Evolutionary conservation across 2,888 invertebrate species (phyloP), one percentile per base, ranked within the genome.

Genomic region (Teinopalpus imperialis): DNA sequence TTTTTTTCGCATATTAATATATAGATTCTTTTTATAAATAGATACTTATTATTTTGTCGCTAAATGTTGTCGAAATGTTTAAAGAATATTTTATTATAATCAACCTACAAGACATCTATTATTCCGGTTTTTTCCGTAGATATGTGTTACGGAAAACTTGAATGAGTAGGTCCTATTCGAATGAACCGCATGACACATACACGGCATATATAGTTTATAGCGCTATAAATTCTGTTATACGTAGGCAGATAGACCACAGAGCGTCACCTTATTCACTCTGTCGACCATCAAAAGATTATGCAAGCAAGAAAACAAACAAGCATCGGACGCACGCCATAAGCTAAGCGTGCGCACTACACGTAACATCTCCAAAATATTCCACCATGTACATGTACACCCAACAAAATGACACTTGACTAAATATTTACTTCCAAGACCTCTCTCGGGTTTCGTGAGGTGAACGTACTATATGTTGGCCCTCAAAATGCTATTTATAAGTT

Each of bases 261-360:
- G 52, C 51, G 44, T 48, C 51, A 55, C 43, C 44, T 60, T 51
- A 58, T 58, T 64, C 69, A 67, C 57, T 59, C 60, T 43, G 49
- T 53, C 56, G 52, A 63, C 70, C 63, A 62, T 70, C 63, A 61
- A 66, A 56, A 54, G 45, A 54, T 71, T 71, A 62, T 56, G 55
- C 60, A 70, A 75, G 54, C 57, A 56, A 54, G 56, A 61, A 54
- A 52, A 46, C 46, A 44, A 49, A 49, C 52, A 55, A 51, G 27
- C 35, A 32, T 50, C 48, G 52, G 47, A 55, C 44, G 44, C 51
- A 39, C 51, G 41, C 48, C 45, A 47, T 40, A 50, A 36, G 47
- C 20, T 37, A 18, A 24, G 16, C 35, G 48, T 20, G 24, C 34
- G 21, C 12, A 30, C 34, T 35, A 40, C 6, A 32, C 31, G 37